Percentiles rank a stretch among this genome's conserved stretches.
Conservation (phyloP, 2,888 invertebrate species). For the Perdita meconis region DNA sequence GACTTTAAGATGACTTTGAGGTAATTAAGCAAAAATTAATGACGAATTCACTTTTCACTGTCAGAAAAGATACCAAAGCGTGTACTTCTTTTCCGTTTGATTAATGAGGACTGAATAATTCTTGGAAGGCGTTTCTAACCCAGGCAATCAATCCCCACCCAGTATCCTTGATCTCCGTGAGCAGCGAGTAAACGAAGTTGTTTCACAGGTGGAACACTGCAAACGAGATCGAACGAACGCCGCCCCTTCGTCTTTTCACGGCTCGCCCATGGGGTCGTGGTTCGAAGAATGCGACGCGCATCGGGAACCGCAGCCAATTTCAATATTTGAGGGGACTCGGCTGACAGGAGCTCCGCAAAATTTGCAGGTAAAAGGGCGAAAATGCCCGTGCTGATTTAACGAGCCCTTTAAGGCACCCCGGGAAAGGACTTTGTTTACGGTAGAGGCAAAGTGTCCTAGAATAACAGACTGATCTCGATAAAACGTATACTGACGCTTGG, state of each 20-base stretch:
- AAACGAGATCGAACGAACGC: slow-evolving; percentile 69
- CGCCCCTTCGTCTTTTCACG: slow-evolving; percentile 47
- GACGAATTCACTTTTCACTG: no score
- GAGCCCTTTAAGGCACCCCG: slow-evolving; percentile 60
- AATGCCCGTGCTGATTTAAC: slow-evolving; percentile 69
- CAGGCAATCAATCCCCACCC: background rate
- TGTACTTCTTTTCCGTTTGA: background rate
- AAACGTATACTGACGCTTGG: slow-evolving; percentile 22
- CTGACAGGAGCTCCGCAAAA: slow-evolving; percentile 70
- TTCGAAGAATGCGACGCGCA: slow-evolving; percentile 73
- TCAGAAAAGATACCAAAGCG: no score
- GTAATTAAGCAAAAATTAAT: no score
- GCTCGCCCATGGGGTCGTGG: slow-evolving; percentile 40
- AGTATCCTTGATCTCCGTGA: background rate
- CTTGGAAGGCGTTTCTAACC: background rate
- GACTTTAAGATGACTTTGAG: no score
- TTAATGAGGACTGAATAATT: background rate
- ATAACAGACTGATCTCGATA: slow-evolving; percentile 28
- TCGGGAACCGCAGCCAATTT: slow-evolving; percentile 74
- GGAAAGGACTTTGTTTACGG: slow-evolving; percentile 48
- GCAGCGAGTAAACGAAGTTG: slow-evolving; percentile 39
- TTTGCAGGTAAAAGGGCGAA: slow-evolving; percentile 71
- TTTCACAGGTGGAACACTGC: slow-evolving; percentile 44
- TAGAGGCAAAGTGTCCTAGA: slow-evolving; percentile 46
- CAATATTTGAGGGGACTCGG: slow-evolving; percentile 80